Percentiles rank a stretch among this genome's conserved stretches.
These are phyloP conservation scores for Tonatia bakeri DNA, from an alignment of 2,113 vertebrate species.

Conservation along the genomic window DNA sequence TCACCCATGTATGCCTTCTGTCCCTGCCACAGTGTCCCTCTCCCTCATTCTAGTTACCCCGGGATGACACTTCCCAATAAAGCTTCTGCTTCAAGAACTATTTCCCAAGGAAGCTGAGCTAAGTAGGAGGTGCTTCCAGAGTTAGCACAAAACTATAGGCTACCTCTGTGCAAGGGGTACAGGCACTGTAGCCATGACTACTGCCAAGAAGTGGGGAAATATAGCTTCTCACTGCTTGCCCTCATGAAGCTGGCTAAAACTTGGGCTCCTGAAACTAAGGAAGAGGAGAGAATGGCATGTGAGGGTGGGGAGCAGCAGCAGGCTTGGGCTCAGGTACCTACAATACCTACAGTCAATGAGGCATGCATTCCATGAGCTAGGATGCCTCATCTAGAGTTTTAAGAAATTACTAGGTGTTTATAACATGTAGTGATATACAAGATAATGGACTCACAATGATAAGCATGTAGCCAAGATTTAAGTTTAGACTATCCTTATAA, in stretches of 20 bases:
- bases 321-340: neutral
- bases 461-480: rapidly evolving
- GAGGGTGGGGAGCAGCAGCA: rapidly evolving
- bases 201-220: neutral
- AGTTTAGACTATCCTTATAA: neutral
- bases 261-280: neutral
- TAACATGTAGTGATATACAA: rapidly evolving
- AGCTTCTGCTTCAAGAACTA: neutral
- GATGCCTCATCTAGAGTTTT: too few relatives aligned
- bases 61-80: neutral
- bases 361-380: rapidly evolving
- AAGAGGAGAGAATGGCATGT: neutral
- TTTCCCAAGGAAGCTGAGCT: neutral
- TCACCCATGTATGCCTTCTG: neutral
- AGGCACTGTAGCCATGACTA: neutral
- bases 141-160: too few relatives aligned
- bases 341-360: neutral
- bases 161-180: rapidly evolving
- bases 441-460: rapidly evolving
- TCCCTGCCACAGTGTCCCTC: neutral
- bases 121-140: neutral
- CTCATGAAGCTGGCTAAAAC: neutral
- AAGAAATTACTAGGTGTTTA: neutral
- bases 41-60: neutral
- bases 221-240: neutral